These are phyloP conservation scores for Ibycter americanus DNA, from an alignment of 2,797 vertebrate genomes.

Conservation along the genomic window DNA sequence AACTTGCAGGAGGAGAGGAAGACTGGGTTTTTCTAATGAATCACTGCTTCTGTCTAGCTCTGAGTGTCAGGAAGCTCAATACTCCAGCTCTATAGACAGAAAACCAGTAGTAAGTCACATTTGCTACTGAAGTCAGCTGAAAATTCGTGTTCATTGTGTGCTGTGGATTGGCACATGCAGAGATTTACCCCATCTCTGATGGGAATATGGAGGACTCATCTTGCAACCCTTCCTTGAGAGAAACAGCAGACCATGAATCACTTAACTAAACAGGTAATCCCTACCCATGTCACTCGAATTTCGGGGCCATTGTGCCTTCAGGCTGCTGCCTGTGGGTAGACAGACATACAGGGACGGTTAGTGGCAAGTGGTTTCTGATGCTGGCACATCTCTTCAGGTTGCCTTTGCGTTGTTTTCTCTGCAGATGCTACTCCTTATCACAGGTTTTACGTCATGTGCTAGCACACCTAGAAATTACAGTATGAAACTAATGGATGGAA, in stretches of 20 bases:
- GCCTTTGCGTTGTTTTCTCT: background rate
- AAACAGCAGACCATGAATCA: background rate
- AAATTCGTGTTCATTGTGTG: background rate
- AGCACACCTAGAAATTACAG: background rate
- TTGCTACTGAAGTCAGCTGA: slow-evolving; percentile 37
- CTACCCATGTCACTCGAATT: background rate
- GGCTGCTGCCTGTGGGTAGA: background rate
- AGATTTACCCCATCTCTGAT: background rate
- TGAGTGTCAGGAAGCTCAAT: slow-evolving; percentile 47
- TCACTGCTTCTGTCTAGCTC: background rate
- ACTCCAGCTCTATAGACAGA: slow-evolving; percentile 58
- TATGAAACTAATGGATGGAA: background rate
- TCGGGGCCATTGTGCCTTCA: background rate
- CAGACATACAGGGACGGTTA: background rate
- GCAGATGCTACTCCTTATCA: background rate
- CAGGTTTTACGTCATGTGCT: background rate
- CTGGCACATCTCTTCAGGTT: background rate
- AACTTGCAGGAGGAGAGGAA: background rate
- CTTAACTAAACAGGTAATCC: background rate
- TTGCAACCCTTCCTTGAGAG: background rate
- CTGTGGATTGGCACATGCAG: background rate
- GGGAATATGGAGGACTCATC: background rate
- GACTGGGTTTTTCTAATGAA: background rate
- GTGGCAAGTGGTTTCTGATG: background rate
- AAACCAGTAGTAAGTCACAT: slow-evolving; percentile 33